These are phyloP conservation scores for Synergus japonicus DNA, from an alignment of 2,888 invertebrate genomes.

Conservation along the genomic window DNA sequence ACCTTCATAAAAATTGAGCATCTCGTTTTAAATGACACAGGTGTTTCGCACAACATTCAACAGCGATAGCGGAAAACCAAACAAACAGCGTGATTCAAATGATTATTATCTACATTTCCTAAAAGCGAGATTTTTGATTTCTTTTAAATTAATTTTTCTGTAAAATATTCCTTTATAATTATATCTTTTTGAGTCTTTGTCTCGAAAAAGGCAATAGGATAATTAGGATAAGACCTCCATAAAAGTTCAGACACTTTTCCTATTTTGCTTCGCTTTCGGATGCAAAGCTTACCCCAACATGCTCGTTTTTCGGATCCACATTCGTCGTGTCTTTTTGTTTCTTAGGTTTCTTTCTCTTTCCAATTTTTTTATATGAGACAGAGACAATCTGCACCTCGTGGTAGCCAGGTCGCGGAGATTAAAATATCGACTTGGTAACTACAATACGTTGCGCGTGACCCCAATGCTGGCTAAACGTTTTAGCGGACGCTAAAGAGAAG, in stretches of 20 bases:
- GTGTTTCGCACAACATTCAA: not conserved
- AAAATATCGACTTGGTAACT: slow-evolving; percentile 72
- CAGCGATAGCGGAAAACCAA: not conserved
- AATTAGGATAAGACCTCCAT: not conserved
- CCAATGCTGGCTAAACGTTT: slow-evolving; percentile 64
- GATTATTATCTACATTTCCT: not conserved
- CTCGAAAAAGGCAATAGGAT: too few species aligned
- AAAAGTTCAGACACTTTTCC: not conserved
- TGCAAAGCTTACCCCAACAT: not conserved
- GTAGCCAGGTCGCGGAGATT: slow-evolving; percentile 69
- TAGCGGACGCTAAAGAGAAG: slow-evolving; percentile 49
- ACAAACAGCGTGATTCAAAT: not conserved
- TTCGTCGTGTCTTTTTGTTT: slow-evolving; percentile 26
- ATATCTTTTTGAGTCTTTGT: too few species aligned
- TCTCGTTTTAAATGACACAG: not conserved
- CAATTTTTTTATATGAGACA: slow-evolving; percentile 50
- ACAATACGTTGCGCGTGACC: slow-evolving; percentile 65
- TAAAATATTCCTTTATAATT: too few species aligned
- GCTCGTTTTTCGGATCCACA: slow-evolving; percentile 10
- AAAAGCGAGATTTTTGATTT: not conserved
- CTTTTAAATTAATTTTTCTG: not conserved
- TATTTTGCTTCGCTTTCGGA: not conserved
- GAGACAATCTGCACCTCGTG: slow-evolving; percentile 61
- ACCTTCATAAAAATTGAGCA: not conserved
- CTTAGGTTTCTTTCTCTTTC: slow-evolving; percentile 45